These are phyloP conservation scores for Brenthis daphne DNA, from an alignment of 2,888 invertebrate species.

Conservation along the genomic window DNA sequence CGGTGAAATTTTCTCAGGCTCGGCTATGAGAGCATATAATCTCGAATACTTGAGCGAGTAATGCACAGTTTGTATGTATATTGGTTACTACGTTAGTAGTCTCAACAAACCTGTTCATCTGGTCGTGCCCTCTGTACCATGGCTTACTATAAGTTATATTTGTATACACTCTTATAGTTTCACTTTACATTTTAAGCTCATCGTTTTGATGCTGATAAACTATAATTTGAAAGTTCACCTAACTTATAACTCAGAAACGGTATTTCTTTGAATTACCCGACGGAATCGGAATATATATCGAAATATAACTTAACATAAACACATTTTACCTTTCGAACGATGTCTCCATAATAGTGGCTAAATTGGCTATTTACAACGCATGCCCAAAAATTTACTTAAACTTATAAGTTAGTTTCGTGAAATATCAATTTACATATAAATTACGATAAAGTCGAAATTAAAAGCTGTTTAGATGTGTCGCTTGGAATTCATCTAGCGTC, in stretches of 20 bases:
- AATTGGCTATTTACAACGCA: slow-evolving; percentile 21
- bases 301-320: slow-evolving; percentile 21
- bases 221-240: slow-evolving; percentile 40
- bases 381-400: slow-evolving; percentile 16
- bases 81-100: slow-evolving; percentile 79
- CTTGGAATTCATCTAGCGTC: slow-evolving; percentile 69
- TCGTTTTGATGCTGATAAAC: slow-evolving; percentile 52
- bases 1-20: slow-evolving; percentile 77
- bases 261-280: slow-evolving; percentile 21
- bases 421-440: slow-evolving; percentile 20
- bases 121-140: slow-evolving; percentile 75
- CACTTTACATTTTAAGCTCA: slow-evolving; percentile 67
- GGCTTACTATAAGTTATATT: slow-evolving; percentile 59
- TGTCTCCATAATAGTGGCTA: slow-evolving; percentile 12
- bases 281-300: slow-evolving; percentile 18
- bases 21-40: slow-evolving; percentile 63
- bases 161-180: slow-evolving; percentile 65
- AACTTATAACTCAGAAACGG: slow-evolving; percentile 32
- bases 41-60: slow-evolving; percentile 65
- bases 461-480: slow-evolving; percentile 45
- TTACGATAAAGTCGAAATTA: slow-evolving; percentile 19
- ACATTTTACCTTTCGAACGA: slow-evolving; percentile 13
- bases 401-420: slow-evolving; percentile 13
- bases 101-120: slow-evolving; percentile 69
- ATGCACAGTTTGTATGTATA: slow-evolving; percentile 74